Evolutionary conservation across 2,797 vertebrate genomes (phyloP).

Genomic region (Euthynnus affinis): DNA sequence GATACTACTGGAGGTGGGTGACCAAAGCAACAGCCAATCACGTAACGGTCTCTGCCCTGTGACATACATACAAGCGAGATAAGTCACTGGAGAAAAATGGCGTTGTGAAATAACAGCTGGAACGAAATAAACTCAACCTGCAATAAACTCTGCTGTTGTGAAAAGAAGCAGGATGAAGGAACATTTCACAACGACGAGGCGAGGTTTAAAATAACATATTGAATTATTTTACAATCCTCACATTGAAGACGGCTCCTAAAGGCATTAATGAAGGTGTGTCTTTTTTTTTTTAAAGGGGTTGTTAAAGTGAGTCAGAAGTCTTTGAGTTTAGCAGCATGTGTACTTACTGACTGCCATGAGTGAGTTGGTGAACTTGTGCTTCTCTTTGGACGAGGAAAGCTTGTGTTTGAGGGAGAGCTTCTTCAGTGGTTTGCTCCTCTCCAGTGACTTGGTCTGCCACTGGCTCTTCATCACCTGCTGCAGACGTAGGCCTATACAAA

Average conservation of each 20-base stretch:
- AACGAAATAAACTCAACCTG: background rate
- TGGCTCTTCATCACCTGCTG: constrained; percentile 95
- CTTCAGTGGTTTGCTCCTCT: constrained; percentile 93
- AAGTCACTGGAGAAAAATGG: background rate
- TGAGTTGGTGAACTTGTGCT: constrained; percentile 94
- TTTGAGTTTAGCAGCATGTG: background rate
- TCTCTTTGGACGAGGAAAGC: constrained; percentile 92
- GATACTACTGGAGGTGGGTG: background rate
- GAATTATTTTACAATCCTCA: background rate
- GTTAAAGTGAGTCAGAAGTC: background rate
- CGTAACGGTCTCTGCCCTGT: background rate
- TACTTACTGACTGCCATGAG: constrained; percentile 96
- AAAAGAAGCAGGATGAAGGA: background rate
- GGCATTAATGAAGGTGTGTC: too few species aligned
- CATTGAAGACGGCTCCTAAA: background rate
- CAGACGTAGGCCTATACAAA: constrained; percentile 92
- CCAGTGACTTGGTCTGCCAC: constrained; percentile 92
- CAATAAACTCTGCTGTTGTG: background rate
- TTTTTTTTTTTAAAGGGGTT: background rate
- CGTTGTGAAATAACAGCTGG: background rate
- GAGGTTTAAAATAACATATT: background rate
- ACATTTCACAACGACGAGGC: background rate
- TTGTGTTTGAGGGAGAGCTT: constrained; percentile 95
- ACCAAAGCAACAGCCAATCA: constrained; percentile 4
- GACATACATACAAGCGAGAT: background rate